These are phyloP conservation scores for Hoplodrina blanda DNA, from an alignment of 2,888 invertebrate species.

Conservation along the genomic window DNA sequence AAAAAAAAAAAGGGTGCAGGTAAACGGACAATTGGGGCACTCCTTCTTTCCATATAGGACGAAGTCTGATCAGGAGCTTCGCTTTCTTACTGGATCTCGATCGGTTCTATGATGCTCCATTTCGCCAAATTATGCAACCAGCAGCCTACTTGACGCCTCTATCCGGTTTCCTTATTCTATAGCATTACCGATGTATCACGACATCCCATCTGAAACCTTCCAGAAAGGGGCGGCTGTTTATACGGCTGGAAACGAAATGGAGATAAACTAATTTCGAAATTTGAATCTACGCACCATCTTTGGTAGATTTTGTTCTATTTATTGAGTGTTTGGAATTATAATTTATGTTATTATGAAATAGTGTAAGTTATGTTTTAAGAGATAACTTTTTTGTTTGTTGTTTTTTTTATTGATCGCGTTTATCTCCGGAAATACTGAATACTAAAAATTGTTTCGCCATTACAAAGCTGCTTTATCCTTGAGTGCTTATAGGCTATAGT, in stretches of 20 bases:
- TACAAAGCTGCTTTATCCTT: too few species aligned
- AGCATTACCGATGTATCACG: conserved; percentile 41
- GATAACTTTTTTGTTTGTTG: not conserved
- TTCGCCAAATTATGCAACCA: too few species aligned
- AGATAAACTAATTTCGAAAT: conserved; percentile 51
- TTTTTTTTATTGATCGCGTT: too few species aligned
- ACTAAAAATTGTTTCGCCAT: too few species aligned
- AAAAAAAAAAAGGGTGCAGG: too few species aligned
- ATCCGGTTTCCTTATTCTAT: not conserved
- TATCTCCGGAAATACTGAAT: too few species aligned
- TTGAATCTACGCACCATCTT: conserved; percentile 48
- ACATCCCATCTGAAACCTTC: conserved; percentile 50
- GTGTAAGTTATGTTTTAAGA: not conserved
- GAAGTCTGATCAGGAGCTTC: too few species aligned
- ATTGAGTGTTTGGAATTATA: conserved; percentile 10
- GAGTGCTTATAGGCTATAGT: too few species aligned
- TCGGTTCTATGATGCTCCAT: too few species aligned
- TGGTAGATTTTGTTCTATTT: conserved; percentile 8
- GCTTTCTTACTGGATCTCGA: too few species aligned
- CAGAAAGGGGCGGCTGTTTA: conserved; percentile 46
- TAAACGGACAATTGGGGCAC: too few species aligned
- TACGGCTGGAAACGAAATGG: conserved; percentile 26
- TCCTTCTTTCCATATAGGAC: too few species aligned
- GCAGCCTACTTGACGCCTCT: not conserved
- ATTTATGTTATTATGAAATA: conserved; percentile 13